These are phyloP conservation scores for Lepetodrilus schrolli DNA, from an alignment of 2,888 invertebrate species.

Conservation along the genomic window DNA sequence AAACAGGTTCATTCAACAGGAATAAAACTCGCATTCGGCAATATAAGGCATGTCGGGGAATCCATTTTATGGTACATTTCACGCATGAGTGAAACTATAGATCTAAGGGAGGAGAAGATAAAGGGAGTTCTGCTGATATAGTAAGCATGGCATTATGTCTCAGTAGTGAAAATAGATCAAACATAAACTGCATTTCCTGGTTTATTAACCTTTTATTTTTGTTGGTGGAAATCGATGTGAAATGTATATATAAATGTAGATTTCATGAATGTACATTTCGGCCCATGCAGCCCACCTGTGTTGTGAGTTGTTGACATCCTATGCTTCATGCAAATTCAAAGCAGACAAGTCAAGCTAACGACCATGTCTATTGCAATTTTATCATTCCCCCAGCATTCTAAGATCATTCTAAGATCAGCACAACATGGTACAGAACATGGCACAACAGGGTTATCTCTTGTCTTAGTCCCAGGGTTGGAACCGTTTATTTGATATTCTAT, in stretches of 20 bases:
- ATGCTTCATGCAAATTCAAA: background rate
- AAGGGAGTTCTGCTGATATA: background rate
- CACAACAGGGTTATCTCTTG: constrained; percentile 19
- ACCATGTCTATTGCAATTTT: constrained; percentile 29
- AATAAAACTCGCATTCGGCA: constrained; percentile 15
- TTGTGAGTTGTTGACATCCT: background rate
- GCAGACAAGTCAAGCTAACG: constrained; percentile 10
- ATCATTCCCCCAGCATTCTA: constrained; percentile 7
- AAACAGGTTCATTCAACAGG: constrained; percentile 18
- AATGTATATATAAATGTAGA: constrained; percentile 8
- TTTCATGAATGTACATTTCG: background rate
- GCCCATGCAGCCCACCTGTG: background rate
- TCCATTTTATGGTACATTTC: constrained; percentile 21
- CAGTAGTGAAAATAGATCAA: constrained; percentile 17
- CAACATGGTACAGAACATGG: constrained; percentile 9
- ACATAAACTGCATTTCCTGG: constrained; percentile 26
- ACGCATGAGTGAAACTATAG: constrained; percentile 9
- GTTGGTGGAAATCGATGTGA: constrained; percentile 16
- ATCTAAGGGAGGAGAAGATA: constrained; percentile 21
- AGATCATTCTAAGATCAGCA: too few species aligned
- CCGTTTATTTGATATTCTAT: constrained; percentile 18
- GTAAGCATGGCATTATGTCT: constrained; percentile 15
- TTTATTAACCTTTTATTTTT: constrained; percentile 12
- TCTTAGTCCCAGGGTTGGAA: constrained; percentile 5
- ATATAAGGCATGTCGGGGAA: constrained; percentile 9